phyloP scores from a whole-genome alignment of 2,888 invertebrate species.

The Chironomus tentans region DNA sequence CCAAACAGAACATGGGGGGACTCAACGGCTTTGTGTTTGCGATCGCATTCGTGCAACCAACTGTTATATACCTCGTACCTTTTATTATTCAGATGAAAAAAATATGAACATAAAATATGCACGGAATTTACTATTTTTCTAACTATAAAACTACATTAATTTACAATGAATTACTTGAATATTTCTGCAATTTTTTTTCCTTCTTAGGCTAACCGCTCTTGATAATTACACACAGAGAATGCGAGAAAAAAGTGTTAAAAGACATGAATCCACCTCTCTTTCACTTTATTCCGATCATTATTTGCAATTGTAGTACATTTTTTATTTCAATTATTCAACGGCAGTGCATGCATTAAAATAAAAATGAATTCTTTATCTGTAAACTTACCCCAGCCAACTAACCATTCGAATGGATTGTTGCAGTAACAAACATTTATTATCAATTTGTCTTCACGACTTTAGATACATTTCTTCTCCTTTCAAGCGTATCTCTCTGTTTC shows the following conservation, averaged over 20 bases:
- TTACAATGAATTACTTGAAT: no score
- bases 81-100: no score
- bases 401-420: no score
- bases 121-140: no score
- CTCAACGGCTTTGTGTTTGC: no score
- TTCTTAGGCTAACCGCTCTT: neutral
- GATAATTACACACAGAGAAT: neutral
- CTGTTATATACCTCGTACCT: no score
- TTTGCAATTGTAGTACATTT: neutral
- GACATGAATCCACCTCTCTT: neutral
- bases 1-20: no score
- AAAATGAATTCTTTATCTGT: neutral
- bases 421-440: constrained; percentile 6
- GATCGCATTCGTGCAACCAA: no score
- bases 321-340: neutral
- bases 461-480: neutral
- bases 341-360: neutral
- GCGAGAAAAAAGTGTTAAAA: constrained; percentile 10
- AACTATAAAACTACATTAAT: no score
- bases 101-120: no score
- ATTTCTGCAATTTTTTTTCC: no score
- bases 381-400: neutral
- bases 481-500: neutral
- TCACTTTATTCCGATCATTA: neutral
- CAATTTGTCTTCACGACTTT: neutral